These are phyloP conservation scores for Megaceryle maxima DNA, from an alignment of 2,113 vertebrate species.

Conservation along the genomic window DNA sequence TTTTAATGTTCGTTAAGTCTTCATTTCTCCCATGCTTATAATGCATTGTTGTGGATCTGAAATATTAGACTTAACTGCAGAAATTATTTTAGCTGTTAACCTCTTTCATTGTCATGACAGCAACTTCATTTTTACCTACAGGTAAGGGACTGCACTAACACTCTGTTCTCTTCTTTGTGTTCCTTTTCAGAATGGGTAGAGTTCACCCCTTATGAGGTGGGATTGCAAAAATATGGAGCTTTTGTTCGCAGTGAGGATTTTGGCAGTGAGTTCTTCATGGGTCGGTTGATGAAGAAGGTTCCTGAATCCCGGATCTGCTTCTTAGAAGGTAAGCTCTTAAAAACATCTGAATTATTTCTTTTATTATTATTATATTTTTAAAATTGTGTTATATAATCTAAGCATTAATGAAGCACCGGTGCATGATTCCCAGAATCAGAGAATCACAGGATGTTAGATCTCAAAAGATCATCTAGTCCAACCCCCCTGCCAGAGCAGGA, in stretches of 20 bases:
- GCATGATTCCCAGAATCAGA: neutral
- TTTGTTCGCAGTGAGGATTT: constrained; percentile 82
- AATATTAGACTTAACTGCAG: neutral
- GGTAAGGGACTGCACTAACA: neutral
- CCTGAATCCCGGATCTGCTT: constrained; percentile 82
- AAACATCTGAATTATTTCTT: neutral
- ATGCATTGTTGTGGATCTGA: neutral
- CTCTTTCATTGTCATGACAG: neutral
- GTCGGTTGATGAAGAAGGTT: constrained; percentile 80
- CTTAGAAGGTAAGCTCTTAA: constrained; percentile 74
- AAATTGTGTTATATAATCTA: neutral
- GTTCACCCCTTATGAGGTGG: constrained; percentile 89
- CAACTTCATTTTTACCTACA: neutral
- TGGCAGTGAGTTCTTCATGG: constrained; percentile 89
- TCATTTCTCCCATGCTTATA: neutral
- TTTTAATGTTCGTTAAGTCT: neutral
- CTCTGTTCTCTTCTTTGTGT: neutral
- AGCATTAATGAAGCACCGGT: neutral
- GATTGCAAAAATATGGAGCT: constrained; percentile 85
- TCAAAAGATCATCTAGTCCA: no score
- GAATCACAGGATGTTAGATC: no score
- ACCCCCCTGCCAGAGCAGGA: no score
- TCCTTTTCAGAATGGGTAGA: constrained; percentile 83
- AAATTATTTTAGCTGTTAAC: neutral
- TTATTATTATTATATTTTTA: neutral